Evolutionary conservation across 2,113 vertebrate genomes (phyloP).

Genomic region (Aspiorhynchus laticeps): DNA sequence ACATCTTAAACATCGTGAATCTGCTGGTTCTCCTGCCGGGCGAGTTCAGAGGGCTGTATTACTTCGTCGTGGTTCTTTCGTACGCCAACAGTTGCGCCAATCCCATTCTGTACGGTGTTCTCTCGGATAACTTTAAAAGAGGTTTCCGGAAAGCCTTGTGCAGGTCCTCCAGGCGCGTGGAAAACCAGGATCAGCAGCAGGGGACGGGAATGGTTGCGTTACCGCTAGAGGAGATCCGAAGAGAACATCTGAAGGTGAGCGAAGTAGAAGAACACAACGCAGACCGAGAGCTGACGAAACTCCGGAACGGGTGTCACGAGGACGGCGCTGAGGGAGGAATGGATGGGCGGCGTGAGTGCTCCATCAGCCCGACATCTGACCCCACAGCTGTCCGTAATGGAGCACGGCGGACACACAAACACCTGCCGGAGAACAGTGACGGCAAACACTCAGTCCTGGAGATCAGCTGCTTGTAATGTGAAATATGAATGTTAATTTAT

Average conservation of each 20-base stretch:
- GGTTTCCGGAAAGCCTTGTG: constrained; percentile 89
- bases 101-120: constrained; percentile 92
- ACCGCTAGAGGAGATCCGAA: constrained; percentile 68
- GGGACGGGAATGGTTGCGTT: constrained; percentile 36
- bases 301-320: constrained; percentile 58
- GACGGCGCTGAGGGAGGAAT: constrained; percentile 44
- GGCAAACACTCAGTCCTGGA: constrained; percentile 72
- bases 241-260: constrained; percentile 43
- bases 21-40: constrained; percentile 86
- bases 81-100: constrained; percentile 97
- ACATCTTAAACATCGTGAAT: constrained; percentile 90
- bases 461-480: constrained; percentile 82
- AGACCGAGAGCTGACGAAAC: constrained; percentile 37
- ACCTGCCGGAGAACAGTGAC: constrained; percentile 52
- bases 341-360: constrained; percentile 22
- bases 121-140: constrained; percentile 94
- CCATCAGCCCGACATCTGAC: constrained; percentile 29
- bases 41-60: constrained; percentile 88
- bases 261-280: constrained; percentile 46
- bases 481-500: not conserved
- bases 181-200: constrained; percentile 76
- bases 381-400: constrained; percentile 29
- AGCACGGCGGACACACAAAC: constrained; percentile 37
- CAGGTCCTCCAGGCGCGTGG: constrained; percentile 82
- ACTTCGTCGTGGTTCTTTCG: constrained; percentile 90